Percentiles rank a stretch among this genome's conserved stretches.
Evolutionary conservation across 2,797 vertebrate genomes (phyloP).

Genomic region (Anisognathus igniventris): DNA sequence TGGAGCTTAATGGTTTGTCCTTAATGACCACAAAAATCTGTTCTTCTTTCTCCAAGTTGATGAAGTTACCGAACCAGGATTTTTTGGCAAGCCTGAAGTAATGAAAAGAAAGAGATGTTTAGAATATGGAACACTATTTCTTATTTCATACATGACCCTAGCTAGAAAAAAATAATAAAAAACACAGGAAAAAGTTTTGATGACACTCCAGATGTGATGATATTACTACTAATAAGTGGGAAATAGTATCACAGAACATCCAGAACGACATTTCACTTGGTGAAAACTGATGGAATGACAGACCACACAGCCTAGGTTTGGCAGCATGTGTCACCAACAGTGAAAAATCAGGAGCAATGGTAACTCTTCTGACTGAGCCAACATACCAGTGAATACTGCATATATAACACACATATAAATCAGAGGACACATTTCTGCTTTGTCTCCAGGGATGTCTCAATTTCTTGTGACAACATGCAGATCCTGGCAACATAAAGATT

Average conservation of each 20-base stretch:
- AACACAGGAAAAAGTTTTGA: neutral
- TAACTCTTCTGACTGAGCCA: neutral
- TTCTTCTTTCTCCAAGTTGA: conserved; percentile 97
- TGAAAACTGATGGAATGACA: neutral
- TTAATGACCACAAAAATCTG: conserved; percentile 98
- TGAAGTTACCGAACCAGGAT: conserved; percentile 99
- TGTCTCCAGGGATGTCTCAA: neutral
- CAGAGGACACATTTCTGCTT: neutral
- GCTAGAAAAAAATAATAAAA: neutral
- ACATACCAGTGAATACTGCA: neutral
- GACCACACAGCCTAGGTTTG: neutral
- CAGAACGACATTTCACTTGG: neutral
- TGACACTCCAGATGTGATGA: neutral
- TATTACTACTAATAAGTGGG: neutral
- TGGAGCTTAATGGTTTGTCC: conserved; percentile 97
- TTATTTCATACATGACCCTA: neutral
- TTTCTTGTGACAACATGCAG: neutral
- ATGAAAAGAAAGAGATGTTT: neutral
- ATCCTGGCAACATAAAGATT: neutral
- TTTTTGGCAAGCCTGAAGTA: conserved; percentile 94
- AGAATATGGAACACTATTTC: neutral
- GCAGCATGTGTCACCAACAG: neutral
- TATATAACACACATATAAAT: neutral
- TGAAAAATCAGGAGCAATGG: neutral
- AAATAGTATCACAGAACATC: neutral